Percentiles rank a stretch among this genome's conserved stretches.
Evolutionary conservation across 2,113 vertebrate species (phyloP).

Genomic region (Labrus mixtus): DNA sequence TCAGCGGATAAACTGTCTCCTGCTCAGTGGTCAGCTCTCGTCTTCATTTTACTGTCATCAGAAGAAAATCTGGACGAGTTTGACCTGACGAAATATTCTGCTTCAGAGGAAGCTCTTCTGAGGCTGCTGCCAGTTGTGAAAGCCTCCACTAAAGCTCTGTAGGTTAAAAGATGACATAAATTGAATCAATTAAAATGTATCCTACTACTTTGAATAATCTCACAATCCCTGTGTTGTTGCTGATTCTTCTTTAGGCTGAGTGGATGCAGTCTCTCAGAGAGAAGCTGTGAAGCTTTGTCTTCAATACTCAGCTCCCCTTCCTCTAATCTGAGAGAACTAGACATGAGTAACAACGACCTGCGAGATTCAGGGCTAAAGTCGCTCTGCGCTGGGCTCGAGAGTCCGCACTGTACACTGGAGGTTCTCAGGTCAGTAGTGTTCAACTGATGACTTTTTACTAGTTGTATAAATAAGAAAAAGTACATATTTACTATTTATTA

Average conservation of each 20-base stretch:
- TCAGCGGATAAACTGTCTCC: not conserved
- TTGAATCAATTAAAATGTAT: not conserved
- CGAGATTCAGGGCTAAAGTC: constrained; percentile 23
- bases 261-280: constrained; percentile 21
- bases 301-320: constrained; percentile 14
- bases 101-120: constrained; percentile 46
- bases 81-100: constrained; percentile 23
- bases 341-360: constrained; percentile 48
- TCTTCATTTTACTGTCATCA: constrained; percentile 35
- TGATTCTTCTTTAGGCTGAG: constrained; percentile 32
- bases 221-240: accelerated
- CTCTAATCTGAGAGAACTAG: not conserved
- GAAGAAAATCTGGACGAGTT: constrained; percentile 16
- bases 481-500: no score
- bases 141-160: constrained; percentile 44
- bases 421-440: constrained; percentile 47
- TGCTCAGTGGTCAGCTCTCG: constrained; percentile 50
- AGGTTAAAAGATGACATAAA: constrained; percentile 7
- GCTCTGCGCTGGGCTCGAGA: constrained; percentile 38
- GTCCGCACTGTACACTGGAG: constrained; percentile 40
- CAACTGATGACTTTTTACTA: no score
- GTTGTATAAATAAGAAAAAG: no score
- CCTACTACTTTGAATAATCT: accelerated
- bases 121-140: constrained; percentile 41
- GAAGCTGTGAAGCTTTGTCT: constrained; percentile 23